Percentiles rank a stretch among this genome's conserved stretches.
phyloP scores from a whole-genome alignment of 1,140 invertebrate genomes.

The Cydia strobilella region DNA sequence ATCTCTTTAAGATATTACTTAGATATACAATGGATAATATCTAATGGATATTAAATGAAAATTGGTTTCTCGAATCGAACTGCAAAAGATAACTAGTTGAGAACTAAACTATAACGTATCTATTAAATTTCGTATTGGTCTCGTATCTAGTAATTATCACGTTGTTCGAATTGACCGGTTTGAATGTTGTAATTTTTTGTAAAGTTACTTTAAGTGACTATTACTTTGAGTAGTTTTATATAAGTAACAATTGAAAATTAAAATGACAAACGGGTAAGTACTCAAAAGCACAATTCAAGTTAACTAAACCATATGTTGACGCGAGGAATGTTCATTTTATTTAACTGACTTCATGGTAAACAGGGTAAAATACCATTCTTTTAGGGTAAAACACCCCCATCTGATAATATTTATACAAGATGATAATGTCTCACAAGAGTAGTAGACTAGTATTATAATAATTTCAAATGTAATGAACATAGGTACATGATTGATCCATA shows the following conservation, averaged over 20 bases:
- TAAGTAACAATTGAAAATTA: constrained; percentile 71
- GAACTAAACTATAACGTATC: too few species aligned
- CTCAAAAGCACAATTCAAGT: constrained; percentile 8
- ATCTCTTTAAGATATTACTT: too few species aligned
- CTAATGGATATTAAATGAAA: too few species aligned
- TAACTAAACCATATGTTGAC: neutral
- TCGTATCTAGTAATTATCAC: too few species aligned
- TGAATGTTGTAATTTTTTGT: constrained; percentile 75
- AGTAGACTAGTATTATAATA: neutral
- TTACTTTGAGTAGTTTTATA: constrained; percentile 76
- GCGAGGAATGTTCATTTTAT: neutral
- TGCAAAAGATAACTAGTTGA: too few species aligned
- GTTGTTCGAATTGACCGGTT: too few species aligned
- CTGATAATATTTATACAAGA: neutral
- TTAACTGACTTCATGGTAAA: constrained; percentile 52
- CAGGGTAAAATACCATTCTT: constrained; percentile 59
- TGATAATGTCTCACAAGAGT: neutral
- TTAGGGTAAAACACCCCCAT: neutral
- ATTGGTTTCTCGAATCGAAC: too few species aligned
- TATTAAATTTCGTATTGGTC: too few species aligned
- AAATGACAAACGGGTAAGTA: constrained; percentile 54
- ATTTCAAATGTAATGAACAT: neutral
- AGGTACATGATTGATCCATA: neutral
- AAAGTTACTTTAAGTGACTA: constrained; percentile 69
- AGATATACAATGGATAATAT: too few species aligned